Evolutionary conservation across 1,140 invertebrate genomes (phyloP).

Genomic region (Leptinotarsa defecta): DNA sequence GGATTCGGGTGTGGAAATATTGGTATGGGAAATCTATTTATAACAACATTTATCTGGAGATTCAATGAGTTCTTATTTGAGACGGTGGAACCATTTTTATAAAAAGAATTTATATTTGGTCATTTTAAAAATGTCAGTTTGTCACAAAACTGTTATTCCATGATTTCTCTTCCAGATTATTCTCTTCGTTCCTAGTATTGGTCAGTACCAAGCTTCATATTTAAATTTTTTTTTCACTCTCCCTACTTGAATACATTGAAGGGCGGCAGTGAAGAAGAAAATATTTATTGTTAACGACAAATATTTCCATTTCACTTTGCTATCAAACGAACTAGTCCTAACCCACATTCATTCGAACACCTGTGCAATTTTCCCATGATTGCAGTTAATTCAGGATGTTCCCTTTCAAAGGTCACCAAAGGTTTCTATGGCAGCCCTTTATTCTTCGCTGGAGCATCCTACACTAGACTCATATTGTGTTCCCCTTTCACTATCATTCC

Average conservation of each 20-base stretch:
- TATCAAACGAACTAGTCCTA: background rate
- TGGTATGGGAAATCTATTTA: too few relatives aligned
- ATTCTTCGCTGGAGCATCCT: background rate
- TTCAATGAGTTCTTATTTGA: too few relatives aligned
- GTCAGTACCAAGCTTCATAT: too few relatives aligned
- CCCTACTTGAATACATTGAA: background rate
- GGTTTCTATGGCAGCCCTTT: background rate
- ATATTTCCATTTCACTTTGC: background rate
- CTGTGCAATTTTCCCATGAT: slow-evolving; percentile 8
- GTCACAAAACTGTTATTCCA: too few relatives aligned
- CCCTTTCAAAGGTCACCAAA: background rate
- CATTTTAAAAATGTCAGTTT: background rate
- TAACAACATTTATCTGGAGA: too few relatives aligned
- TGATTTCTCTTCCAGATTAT: too few relatives aligned
- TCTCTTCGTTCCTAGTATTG: too few relatives aligned
- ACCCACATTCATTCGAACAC: background rate
- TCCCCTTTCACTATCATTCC: background rate
- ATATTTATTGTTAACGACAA: background rate
- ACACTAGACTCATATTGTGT: background rate
- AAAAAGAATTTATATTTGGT: background rate
- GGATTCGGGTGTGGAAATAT: too few relatives aligned
- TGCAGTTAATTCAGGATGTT: background rate
- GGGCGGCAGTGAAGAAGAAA: background rate
- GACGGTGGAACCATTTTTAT: too few relatives aligned
- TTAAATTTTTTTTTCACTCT: too few relatives aligned